phyloP scores from a whole-genome alignment of 1,140 invertebrate species.

The Campoletis sonorensis region DNA sequence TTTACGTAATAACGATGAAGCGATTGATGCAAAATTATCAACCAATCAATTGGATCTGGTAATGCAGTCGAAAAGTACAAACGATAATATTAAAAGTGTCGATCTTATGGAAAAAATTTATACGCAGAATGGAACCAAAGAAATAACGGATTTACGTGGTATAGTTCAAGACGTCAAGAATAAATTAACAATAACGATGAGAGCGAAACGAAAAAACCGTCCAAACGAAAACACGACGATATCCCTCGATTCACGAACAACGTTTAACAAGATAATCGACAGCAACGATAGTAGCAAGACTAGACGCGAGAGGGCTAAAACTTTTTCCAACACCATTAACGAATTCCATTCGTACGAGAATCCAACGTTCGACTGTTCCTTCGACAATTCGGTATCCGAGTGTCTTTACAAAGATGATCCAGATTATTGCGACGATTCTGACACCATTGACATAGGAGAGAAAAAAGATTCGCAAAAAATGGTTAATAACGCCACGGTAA shows the following conservation, averaged over 20 bases:
- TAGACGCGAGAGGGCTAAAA: neutral
- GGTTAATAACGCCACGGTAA: neutral
- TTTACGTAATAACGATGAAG: slow-evolving; percentile 43
- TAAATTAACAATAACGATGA: slow-evolving; percentile 63
- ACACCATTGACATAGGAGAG: neutral
- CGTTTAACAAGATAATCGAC: neutral
- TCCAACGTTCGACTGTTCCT: slow-evolving; percentile 71
- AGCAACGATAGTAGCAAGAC: neutral
- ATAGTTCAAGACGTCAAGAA: slow-evolving; percentile 62
- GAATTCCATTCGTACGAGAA: slow-evolving; percentile 71
- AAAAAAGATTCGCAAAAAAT: neutral
- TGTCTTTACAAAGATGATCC: slow-evolving; percentile 61
- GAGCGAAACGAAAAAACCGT: slow-evolving; percentile 53
- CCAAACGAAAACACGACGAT: neutral
- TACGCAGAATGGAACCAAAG: slow-evolving; percentile 21
- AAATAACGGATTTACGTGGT: slow-evolving; percentile 41
- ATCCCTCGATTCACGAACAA: neutral
- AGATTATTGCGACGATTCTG: slow-evolving; percentile 20
- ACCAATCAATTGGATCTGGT: neutral
- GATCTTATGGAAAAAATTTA: neutral
- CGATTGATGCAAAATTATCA: slow-evolving; percentile 45
- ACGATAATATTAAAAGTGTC: neutral
- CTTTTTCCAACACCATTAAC: neutral
- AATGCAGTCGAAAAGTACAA: neutral
- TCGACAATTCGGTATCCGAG: slow-evolving; percentile 66